Evolutionary conservation across 2,888 invertebrate genomes (phyloP).

Genomic region (Zygogramma bicolorata): DNA sequence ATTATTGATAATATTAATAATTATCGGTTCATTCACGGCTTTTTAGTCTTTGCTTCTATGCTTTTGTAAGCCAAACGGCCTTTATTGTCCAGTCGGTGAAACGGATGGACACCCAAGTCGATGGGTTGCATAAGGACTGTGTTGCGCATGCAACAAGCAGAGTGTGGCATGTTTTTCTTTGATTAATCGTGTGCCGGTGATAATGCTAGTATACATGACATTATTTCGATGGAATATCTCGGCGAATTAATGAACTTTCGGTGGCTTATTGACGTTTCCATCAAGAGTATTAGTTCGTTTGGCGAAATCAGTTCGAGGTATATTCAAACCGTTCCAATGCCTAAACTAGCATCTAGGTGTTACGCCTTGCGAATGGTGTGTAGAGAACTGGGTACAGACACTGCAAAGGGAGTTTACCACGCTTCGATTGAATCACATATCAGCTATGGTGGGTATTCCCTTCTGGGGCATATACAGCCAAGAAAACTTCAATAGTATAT

Average conservation of each 20-base stretch:
- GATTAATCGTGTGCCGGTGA: constrained; percentile 22
- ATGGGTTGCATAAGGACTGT: constrained; percentile 13
- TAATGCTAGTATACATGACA: constrained; percentile 17
- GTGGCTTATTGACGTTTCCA: constrained; percentile 1
- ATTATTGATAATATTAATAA: constrained; percentile 1
- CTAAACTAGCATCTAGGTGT: too few relatives aligned
- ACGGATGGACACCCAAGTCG: constrained; percentile 22
- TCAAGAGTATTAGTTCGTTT: background rate
- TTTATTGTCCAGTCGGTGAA: constrained; percentile 6
- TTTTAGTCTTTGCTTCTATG: constrained; percentile 6
- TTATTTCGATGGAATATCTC: constrained; percentile 22
- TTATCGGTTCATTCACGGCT: constrained; percentile 5
- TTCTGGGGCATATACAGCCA: too few relatives aligned
- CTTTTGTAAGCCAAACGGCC: background rate
- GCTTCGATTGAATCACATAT: too few relatives aligned
- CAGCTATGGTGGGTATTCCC: too few relatives aligned
- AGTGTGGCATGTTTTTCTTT: constrained; percentile 20
- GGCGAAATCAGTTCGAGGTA: background rate
- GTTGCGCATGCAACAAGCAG: constrained; percentile 14
- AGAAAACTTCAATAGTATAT: too few relatives aligned
- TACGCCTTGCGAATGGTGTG: too few relatives aligned
- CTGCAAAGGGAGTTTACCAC: too few relatives aligned
- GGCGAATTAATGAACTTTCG: constrained; percentile 2
- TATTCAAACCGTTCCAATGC: too few relatives aligned
- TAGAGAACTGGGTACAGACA: too few relatives aligned